A percentile compares a stretch with the other conserved stretches of the same genome.
These are phyloP conservation scores for Hypolimnas misippus DNA, from an alignment of 2,888 invertebrate species.

Conservation along the genomic window DNA sequence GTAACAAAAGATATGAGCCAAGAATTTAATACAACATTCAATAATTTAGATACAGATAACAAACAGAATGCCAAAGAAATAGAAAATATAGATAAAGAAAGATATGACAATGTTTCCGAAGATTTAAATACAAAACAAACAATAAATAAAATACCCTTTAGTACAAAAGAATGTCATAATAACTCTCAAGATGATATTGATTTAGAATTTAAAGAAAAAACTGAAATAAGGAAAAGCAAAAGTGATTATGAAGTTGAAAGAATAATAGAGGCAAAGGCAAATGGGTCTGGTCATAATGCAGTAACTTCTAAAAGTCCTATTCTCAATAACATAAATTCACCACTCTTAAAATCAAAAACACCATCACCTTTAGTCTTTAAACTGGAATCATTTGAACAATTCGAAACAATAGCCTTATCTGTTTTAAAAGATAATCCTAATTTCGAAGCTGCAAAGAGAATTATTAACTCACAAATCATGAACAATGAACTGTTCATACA, in stretches of 20 bases:
- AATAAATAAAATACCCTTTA: not conserved
- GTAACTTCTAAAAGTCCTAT: constrained; percentile 48
- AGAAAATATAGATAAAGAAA: not conserved
- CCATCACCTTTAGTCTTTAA: constrained; percentile 56
- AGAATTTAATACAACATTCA: constrained; percentile 61
- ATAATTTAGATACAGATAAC: constrained; percentile 7
- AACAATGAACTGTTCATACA: constrained; percentile 48
- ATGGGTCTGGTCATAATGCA: not conserved
- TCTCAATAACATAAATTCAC: not conserved
- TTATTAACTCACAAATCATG: constrained; percentile 67
- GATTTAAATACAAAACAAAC: not conserved
- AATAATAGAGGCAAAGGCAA: not conserved
- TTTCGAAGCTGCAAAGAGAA: constrained; percentile 53
- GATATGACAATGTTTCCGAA: not conserved
- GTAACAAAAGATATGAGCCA: constrained; percentile 56
- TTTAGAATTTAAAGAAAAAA: not conserved
- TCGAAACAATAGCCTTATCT: constrained; percentile 63
- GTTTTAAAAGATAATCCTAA: constrained; percentile 55
- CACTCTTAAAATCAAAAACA: constrained; percentile 27
- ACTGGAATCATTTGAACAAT: constrained; percentile 67
- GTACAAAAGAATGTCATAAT: not conserved
- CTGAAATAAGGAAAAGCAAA: not conserved
- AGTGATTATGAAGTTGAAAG: not conserved
- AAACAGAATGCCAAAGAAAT: not conserved
- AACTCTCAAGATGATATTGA: not conserved